A percentile compares a stretch with the other conserved stretches of the same genome.
These are phyloP conservation scores for Calosoma granatense DNA, from an alignment of 1,140 invertebrate species.

Conservation along the genomic window DNA sequence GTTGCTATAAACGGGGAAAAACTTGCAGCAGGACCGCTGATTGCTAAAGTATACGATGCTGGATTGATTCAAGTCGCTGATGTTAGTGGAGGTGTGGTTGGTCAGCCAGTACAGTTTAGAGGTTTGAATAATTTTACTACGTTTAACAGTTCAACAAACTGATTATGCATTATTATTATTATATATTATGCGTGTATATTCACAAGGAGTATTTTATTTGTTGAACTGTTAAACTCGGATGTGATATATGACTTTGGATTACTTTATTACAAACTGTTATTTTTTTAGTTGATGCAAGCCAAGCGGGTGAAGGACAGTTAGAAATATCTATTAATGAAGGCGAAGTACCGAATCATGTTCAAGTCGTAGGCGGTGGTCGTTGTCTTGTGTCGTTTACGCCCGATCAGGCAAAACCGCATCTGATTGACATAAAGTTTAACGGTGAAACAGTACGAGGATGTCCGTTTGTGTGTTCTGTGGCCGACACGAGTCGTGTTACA, in stretches of 20 bases:
- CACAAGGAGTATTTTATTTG: no score
- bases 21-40: constrained; percentile 71
- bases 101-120: constrained; percentile 88
- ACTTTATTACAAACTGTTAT: constrained; percentile 8
- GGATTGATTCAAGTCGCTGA: constrained; percentile 86
- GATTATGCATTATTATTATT: neutral
- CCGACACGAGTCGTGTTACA: constrained; percentile 68
- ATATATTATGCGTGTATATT: no score
- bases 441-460: constrained; percentile 88
- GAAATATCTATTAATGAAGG: constrained; percentile 98
- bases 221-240: no score
- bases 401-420: constrained; percentile 79
- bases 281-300: constrained; percentile 81
- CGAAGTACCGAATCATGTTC: constrained; percentile 95
- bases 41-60: constrained; percentile 89
- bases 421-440: constrained; percentile 98
- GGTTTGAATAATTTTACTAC: constrained; percentile 42
- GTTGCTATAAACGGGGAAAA: constrained; percentile 77
- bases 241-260: neutral
- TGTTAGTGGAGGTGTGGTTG: constrained; percentile 81
- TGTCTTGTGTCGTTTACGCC: constrained; percentile 95
- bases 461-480: constrained; percentile 76
- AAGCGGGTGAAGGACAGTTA: constrained; percentile 92
- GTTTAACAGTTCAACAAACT: constrained; percentile 12
- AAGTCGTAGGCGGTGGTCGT: constrained; percentile 85